These are phyloP conservation scores for Neoarius graeffei DNA, from an alignment of 2,113 vertebrate genomes.

Conservation along the genomic window DNA sequence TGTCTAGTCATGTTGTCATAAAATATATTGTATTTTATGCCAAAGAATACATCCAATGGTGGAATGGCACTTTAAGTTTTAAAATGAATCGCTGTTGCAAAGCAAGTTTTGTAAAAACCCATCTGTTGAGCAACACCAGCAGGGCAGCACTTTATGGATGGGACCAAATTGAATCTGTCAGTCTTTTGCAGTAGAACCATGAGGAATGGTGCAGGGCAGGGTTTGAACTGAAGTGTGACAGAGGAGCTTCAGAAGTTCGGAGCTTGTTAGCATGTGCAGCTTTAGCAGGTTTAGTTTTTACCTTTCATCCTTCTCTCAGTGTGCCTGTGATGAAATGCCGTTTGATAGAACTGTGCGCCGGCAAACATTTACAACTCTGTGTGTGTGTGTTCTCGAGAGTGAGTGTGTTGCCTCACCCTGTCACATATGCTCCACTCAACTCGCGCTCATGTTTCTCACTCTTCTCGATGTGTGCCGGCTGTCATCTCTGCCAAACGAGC, in stretches of 20 bases:
- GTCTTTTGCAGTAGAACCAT: background rate
- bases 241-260: background rate
- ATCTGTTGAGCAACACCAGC: background rate
- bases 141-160: background rate
- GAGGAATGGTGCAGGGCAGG: background rate
- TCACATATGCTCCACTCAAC: conserved; percentile 23
- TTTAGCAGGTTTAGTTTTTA: background rate
- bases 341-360: background rate
- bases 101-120: background rate
- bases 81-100: background rate
- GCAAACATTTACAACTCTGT: conserved; percentile 33
- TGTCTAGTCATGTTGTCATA: too few relatives aligned
- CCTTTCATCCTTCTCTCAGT: background rate
- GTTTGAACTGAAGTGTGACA: background rate
- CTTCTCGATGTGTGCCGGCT: background rate
- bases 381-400: conserved; percentile 43
- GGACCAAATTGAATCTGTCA: background rate
- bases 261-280: conserved; percentile 12
- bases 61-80: too few relatives aligned
- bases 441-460: conserved; percentile 30
- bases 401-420: conserved; percentile 1
- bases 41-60: too few relatives aligned
- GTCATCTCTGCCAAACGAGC: conserved; percentile 9
- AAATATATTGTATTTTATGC: too few relatives aligned
- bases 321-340: background rate